Conservation (phyloP, 1,140 invertebrate genomes). For the Zeugodacus cucurbitae region DNA sequence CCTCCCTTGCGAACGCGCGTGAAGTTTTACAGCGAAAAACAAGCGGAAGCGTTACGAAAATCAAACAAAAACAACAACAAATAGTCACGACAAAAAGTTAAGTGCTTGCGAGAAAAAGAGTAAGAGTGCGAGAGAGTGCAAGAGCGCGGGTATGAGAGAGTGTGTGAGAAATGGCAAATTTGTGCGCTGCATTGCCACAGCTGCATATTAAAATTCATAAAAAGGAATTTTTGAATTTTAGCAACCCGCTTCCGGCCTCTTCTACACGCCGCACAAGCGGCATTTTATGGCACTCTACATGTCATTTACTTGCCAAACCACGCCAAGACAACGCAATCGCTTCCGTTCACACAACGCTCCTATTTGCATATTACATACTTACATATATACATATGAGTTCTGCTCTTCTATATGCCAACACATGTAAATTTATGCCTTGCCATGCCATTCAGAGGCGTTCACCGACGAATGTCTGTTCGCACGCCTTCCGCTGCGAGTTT, state of each 20-base stretch:
- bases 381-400: neutral
- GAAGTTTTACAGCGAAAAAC: neutral
- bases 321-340: constrained; percentile 19
- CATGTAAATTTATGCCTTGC: constrained; percentile 10
- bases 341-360: neutral
- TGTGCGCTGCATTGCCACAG: neutral
- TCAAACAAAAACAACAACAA: neutral
- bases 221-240: constrained; percentile 14
- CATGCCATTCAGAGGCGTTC: neutral
- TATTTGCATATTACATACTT: constrained; percentile 11
- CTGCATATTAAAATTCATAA: constrained; percentile 5
- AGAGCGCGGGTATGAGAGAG: neutral
- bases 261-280: neutral
- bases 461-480: neutral
- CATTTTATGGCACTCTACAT: neutral
- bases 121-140: neutral
- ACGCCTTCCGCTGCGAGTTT: neutral
- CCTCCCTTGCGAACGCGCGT: neutral
- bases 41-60: neutral
- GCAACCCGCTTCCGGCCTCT: neutral
- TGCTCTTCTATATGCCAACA: neutral
- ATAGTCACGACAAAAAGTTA: neutral
- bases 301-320: constrained; percentile 31
- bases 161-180: neutral
- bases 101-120: neutral